A percentile compares a stretch with the other conserved stretches of the same genome.
phyloP scores from a whole-genome alignment of 2,113 vertebrate species.

The Epinephelus moara region DNA sequence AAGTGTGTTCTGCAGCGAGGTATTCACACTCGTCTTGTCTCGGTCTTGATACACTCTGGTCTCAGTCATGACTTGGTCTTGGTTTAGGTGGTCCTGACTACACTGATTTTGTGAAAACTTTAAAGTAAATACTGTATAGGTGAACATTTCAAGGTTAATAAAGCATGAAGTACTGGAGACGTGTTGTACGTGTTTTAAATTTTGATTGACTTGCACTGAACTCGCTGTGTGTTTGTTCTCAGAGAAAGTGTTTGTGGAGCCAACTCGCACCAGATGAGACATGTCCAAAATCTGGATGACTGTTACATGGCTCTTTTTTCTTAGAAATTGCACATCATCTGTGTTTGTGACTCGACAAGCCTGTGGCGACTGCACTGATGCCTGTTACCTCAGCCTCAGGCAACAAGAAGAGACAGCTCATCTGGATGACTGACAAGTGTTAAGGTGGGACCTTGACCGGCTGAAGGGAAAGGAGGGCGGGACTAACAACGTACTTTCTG shows the following conservation, averaged over 20 bases:
- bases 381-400: conserved; percentile 29
- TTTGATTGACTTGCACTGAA: not conserved
- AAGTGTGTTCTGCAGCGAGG: no score
- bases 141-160: not conserved
- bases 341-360: not conserved
- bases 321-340: not conserved
- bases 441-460: conserved; percentile 12
- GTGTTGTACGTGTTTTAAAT: not conserved
- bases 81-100: no score
- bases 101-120: not conserved
- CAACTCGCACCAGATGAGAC: conserved; percentile 9
- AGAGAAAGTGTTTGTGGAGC: not conserved
- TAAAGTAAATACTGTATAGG: not conserved
- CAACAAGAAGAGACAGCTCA: conserved; percentile 2
- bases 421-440: conserved; percentile 14
- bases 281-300: not conserved
- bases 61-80: no score
- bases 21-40: no score
- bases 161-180: not conserved
- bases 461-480: not conserved
- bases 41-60: no score
- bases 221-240: not conserved
- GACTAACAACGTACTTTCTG: not conserved
- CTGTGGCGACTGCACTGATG: conserved; percentile 13
- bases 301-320: not conserved